These are phyloP conservation scores for Perca schrenkii DNA, from an alignment of 2,113 vertebrate genomes.

Conservation along the genomic window DNA sequence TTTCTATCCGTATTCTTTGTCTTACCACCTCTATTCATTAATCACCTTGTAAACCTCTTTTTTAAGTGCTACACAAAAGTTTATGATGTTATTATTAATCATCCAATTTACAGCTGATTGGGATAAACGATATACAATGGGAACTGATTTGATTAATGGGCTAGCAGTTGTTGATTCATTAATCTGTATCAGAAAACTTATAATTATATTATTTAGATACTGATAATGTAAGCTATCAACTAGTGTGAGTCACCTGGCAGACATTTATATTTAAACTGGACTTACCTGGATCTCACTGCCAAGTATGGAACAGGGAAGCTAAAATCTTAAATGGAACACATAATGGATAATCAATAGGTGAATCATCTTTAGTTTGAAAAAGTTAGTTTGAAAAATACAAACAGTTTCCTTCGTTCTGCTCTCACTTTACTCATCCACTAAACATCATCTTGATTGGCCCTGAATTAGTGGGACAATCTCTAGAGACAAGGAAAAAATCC, in stretches of 20 bases:
- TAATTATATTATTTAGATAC: background rate
- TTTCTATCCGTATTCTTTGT: background rate
- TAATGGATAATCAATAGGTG: background rate
- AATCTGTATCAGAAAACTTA: background rate
- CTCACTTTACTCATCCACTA: background rate
- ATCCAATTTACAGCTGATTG: background rate
- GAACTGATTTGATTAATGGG: background rate
- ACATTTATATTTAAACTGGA: constrained; percentile 13
- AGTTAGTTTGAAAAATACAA: background rate
- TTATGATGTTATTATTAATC: background rate
- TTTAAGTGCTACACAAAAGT: background rate
- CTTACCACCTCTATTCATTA: background rate
- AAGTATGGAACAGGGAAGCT: background rate
- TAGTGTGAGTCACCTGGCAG: background rate
- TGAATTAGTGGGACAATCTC: constrained; percentile 16
- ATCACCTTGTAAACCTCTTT: background rate
- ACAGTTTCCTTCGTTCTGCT: background rate
- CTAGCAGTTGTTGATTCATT: background rate
- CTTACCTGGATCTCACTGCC: background rate
- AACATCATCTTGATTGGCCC: constrained; percentile 8
- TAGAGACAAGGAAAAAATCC: background rate
- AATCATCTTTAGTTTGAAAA: constrained; percentile 4
- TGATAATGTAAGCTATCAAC: background rate
- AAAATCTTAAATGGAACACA: background rate
- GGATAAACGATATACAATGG: background rate